phyloP scores from a whole-genome alignment of 2,113 vertebrate genomes.

The Oryzias woworae region DNA sequence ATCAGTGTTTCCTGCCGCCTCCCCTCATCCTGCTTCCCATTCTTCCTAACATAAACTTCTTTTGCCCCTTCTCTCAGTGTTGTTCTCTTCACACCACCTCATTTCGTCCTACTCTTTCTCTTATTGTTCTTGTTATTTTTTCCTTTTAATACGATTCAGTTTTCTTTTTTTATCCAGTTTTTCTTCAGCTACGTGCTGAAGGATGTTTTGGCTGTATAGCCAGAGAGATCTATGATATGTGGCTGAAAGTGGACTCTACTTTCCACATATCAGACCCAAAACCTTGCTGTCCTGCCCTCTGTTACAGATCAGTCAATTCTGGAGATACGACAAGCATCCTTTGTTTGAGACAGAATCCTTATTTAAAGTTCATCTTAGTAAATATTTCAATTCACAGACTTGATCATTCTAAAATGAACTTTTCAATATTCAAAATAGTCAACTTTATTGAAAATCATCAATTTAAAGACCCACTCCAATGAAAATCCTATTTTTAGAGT shows the following conservation, averaged over 20 bases:
- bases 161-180: constrained; percentile 4
- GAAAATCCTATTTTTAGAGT: too few relatives aligned
- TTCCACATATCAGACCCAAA: constrained; percentile 53
- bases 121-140: constrained; percentile 6
- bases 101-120: constrained; percentile 21
- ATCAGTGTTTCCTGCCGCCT: constrained; percentile 64
- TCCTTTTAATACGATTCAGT: constrained; percentile 30
- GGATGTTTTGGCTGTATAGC: constrained; percentile 26
- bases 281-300: constrained; percentile 52
- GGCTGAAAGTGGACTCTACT: constrained; percentile 50
- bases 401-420: too few relatives aligned
- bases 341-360: too few relatives aligned
- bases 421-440: too few relatives aligned
- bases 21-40: constrained; percentile 56
- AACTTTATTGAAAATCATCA: too few relatives aligned
- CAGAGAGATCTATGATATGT: constrained; percentile 63
- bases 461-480: too few relatives aligned
- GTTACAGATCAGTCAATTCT: constrained; percentile 32
- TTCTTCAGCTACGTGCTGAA: constrained; percentile 2
- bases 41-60: constrained; percentile 68
- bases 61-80: constrained; percentile 69
- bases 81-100: constrained; percentile 49
- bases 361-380: too few relatives aligned
- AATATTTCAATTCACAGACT: too few relatives aligned
- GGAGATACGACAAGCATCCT: not conserved